Evolutionary conservation across 2,888 invertebrate species (phyloP), one percentile per base, ranked within the genome.

Genomic region (Polyommatus iphigenia): DNA sequence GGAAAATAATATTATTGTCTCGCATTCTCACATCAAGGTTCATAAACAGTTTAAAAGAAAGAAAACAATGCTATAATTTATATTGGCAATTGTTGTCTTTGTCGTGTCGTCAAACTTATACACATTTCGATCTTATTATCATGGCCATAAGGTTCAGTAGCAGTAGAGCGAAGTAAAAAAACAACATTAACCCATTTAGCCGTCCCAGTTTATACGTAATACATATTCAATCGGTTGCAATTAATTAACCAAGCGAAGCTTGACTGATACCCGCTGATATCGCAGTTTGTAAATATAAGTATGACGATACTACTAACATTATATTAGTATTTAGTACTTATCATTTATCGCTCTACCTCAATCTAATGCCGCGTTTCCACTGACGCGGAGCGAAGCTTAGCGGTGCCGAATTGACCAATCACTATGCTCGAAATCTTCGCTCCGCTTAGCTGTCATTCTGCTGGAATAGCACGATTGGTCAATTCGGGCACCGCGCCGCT

Each of bases 221-320:
- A 46, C 75, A 75, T 54, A 50, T 50, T 29, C 50, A 54, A 75
- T 54, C 75, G 15, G 54, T 54, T 10, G 77, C 72, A 78, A 80
- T 80, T 76, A 79, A 78, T 75, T 78, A 41, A 77, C 24, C 73
- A 76, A 78, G 79, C 71, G 73, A 54, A 80, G 79, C 80, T 73
- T 80, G 79, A 80, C 80, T 78, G 79, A 78, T 80, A 80, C 15
- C 54, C 41, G 50, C 75, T 75, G 75, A 75, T 75, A 75, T 29
- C 18, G 18, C 75, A 18, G 29, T 20, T 54, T 50, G 75, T 75
- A 75, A 54, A 75, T 54, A 75, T 29, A 29, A 54, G 29, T 24
- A 75, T 75, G 75, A 32, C 73, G 46, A 46, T 46, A 73, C 7
- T 71, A 71, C n/a, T 20, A n/a, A 24, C 20, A 20, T 8, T 3